Conservation (phyloP, 2,797 vertebrate species). For the Pseudopleuronectes americanus region DNA sequence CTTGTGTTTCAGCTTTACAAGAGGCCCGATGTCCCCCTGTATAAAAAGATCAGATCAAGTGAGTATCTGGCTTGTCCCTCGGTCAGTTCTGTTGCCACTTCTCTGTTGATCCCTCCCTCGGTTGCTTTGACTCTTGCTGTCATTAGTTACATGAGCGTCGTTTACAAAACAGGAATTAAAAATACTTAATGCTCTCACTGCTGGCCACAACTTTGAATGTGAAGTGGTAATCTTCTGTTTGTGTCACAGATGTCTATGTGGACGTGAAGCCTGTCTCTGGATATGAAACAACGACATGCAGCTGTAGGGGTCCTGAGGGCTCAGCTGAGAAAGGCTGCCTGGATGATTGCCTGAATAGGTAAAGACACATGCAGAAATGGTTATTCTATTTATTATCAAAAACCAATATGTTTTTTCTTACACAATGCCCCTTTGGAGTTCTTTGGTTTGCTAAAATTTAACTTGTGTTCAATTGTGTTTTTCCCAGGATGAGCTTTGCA, state of each 20-base stretch:
- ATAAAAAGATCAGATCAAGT: slow-evolving; percentile 88
- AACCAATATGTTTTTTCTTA: no score
- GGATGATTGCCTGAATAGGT: slow-evolving; percentile 98
- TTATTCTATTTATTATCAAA: not conserved
- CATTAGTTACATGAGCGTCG: not conserved
- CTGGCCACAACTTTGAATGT: slow-evolving; percentile 12
- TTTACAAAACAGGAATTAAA: slow-evolving; percentile 27
- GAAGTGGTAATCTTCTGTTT: slow-evolving; percentile 25
- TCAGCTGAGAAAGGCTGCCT: slow-evolving; percentile 88
- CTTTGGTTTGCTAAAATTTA: not conserved
- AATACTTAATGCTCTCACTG: not conserved
- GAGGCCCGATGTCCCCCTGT: slow-evolving; percentile 86
- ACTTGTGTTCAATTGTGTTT: not conserved
- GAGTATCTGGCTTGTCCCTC: slow-evolving; percentile 50
- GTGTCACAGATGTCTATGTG: slow-evolving; percentile 91
- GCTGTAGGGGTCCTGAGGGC: slow-evolving; percentile 87
- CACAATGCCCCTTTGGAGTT: not conserved
- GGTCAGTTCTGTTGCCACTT: slow-evolving; percentile 5
- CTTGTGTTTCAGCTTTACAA: slow-evolving; percentile 81
- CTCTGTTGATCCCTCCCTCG: slow-evolving; percentile 2
- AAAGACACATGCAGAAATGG: slow-evolving; percentile 12
- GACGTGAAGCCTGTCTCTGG: slow-evolving; percentile 99
- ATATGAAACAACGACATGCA: slow-evolving; percentile 97
- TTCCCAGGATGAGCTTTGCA: slow-evolving; percentile 96
- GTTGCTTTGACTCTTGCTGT: slow-evolving; percentile 5